A percentile compares a stretch with the other conserved stretches of the same genome.
Conservation (phyloP, 2,113 vertebrate species). For the Rhabdomys dilectus region DNA sequence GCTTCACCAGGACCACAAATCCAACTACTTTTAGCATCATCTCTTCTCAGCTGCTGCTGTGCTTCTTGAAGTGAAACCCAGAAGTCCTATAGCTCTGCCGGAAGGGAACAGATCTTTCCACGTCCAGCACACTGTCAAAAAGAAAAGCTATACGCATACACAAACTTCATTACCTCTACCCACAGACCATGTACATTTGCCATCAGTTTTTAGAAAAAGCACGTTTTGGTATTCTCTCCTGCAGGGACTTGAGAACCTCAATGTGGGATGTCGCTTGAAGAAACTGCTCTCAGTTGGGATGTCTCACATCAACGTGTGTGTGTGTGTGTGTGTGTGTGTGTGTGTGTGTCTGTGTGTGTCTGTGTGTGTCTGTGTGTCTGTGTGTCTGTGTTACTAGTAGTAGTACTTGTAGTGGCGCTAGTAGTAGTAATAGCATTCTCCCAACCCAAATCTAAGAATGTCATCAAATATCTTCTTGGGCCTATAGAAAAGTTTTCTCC, state of each 20-base stretch:
- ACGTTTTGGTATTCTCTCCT: neutral
- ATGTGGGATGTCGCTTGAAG: neutral
- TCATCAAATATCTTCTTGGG: neutral
- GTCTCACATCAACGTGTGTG: neutral
- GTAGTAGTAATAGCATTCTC: neutral
- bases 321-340: neutral
- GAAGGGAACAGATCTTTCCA: neutral
- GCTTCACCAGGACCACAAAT: too few relatives aligned
- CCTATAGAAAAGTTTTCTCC: neutral
- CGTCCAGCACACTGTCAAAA: neutral
- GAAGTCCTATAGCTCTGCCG: neutral
- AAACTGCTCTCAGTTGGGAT: neutral
- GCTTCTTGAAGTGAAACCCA: neutral
- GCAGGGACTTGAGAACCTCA: neutral
- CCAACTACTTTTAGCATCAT: neutral
- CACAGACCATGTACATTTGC: neutral
- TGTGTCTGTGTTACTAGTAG: neutral
- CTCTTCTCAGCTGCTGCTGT: neutral
- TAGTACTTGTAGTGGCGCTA: neutral
- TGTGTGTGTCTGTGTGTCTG: too few relatives aligned
- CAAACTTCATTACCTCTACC: neutral
- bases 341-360: neutral
- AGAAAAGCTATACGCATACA: neutral
- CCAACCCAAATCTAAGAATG: neutral
- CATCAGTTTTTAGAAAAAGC: neutral